These are phyloP conservation scores for Trogon melanurus DNA, from an alignment of 2,113 vertebrate genomes.

Conservation along the genomic window DNA sequence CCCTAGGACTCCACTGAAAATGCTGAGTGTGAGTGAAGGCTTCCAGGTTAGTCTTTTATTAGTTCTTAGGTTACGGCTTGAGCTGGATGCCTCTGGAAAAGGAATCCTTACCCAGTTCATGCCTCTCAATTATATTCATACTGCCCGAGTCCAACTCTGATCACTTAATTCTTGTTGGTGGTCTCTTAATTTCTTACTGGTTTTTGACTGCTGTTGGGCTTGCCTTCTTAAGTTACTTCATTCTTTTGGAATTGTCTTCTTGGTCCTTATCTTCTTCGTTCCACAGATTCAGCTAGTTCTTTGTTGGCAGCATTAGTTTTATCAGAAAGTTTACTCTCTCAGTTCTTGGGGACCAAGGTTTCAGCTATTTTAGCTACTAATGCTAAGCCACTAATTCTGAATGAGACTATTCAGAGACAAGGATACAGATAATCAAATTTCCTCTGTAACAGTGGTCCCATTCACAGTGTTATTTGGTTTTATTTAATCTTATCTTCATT, in stretches of 20 bases:
- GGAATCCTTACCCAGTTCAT: fast-evolving
- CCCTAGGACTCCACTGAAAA: neutral
- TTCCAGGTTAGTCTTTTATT: neutral
- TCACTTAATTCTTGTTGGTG: neutral
- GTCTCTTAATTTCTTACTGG: neutral
- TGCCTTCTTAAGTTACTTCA: neutral
- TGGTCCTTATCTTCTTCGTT: neutral
- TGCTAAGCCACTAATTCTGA: neutral
- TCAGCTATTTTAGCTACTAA: neutral
- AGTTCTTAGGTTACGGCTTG: neutral
- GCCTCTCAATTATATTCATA: fast-evolving
- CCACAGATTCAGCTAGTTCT: neutral
- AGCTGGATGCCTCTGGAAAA: neutral
- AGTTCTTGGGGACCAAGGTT: neutral
- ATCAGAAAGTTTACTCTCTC: neutral
- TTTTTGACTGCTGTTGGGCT: neutral
- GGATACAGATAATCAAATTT: neutral
- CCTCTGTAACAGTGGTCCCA: neutral
- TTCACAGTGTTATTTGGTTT: neutral
- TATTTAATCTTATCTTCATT: neutral
- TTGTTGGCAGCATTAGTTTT: neutral
- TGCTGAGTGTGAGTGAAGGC: neutral
- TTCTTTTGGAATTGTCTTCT: neutral
- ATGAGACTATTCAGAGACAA: neutral
- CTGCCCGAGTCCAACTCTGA: neutral